Percentiles rank a stretch among this genome's conserved stretches.
Evolutionary conservation across 1,140 invertebrate genomes (phyloP).

Genomic region (Cotesia glomerata): DNA sequence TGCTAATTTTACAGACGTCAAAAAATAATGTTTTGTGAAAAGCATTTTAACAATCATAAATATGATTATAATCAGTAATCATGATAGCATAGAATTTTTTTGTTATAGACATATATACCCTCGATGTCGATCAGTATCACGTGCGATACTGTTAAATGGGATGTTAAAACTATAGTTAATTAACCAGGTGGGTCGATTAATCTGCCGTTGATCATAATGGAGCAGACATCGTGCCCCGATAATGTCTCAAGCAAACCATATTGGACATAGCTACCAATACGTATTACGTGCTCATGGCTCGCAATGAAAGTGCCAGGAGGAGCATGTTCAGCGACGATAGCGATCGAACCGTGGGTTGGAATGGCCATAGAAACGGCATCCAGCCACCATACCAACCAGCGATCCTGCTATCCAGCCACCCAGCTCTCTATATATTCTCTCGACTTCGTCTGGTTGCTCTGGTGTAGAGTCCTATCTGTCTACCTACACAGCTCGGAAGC

Average conservation of each 20-base stretch:
- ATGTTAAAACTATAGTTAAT: conserved; percentile 13
- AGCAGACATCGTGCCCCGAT: conserved; percentile 14
- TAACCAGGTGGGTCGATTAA: conserved; percentile 24
- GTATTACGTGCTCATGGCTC: conserved; percentile 12
- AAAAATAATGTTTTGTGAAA: no score
- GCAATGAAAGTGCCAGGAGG: conserved; percentile 20
- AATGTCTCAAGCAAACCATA: conserved; percentile 8
- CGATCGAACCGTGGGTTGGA: conserved; percentile 16
- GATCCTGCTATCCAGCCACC: no score
- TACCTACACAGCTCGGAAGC: no score
- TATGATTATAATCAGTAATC: no score
- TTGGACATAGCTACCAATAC: conserved; percentile 16
- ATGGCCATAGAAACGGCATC: background rate
- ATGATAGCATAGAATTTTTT: no score
- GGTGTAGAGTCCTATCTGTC: no score
- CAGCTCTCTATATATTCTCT: no score
- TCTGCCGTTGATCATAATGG: conserved; percentile 22
- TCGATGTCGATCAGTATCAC: conserved; percentile 1
- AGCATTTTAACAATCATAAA: no score
- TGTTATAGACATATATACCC: no score
- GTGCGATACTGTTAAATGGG: conserved; percentile 12
- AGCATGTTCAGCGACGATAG: conserved; percentile 18
- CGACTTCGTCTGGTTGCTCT: no score
- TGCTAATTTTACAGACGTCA: no score
- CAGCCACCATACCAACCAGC: no score